Percentiles rank a stretch among this genome's conserved stretches.
phyloP scores from a whole-genome alignment of 2,797 vertebrate species.

The Syngnathus rostellatus region DNA sequence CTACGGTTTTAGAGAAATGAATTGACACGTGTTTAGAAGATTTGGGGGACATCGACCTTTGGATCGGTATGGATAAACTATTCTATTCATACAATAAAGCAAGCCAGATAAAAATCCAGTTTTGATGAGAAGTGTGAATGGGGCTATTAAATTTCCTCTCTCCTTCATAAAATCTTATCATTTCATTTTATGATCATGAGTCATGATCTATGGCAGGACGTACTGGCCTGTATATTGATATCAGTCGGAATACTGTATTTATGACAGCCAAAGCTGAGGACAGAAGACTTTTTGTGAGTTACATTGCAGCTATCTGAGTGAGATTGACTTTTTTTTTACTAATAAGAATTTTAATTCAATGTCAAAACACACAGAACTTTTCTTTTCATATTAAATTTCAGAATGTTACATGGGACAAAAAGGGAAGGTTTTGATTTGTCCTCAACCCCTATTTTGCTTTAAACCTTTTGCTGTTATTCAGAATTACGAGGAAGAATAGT shows the following conservation, averaged over 20 bases:
- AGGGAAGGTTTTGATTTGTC: background rate
- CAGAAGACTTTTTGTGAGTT: background rate
- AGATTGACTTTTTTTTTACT: background rate
- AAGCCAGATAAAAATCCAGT: background rate
- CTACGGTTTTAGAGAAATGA: conserved; percentile 18
- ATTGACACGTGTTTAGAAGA: conserved; percentile 24
- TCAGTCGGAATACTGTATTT: background rate
- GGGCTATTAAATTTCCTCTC: conserved; percentile 1
- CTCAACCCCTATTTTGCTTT: background rate
- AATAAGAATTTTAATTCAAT: background rate
- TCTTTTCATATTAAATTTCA: background rate
- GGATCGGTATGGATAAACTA: conserved; percentile 13
- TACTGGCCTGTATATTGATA: background rate
- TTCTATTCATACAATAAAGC: background rate
- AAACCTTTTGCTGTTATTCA: conserved; percentile 7
- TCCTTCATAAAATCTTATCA: conserved; percentile 1
- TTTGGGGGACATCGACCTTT: conserved; percentile 14
- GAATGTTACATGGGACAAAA: background rate
- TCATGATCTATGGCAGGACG: background rate
- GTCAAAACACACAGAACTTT: background rate
- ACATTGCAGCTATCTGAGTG: background rate
- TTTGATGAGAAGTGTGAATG: background rate
- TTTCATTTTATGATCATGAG: background rate
- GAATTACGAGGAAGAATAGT: conserved; percentile 17
- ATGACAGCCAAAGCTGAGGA: background rate